Base-by-base conservation (phyloP, 2,113 vertebrate species). In the Beaufortia kweichowensis region DNA sequence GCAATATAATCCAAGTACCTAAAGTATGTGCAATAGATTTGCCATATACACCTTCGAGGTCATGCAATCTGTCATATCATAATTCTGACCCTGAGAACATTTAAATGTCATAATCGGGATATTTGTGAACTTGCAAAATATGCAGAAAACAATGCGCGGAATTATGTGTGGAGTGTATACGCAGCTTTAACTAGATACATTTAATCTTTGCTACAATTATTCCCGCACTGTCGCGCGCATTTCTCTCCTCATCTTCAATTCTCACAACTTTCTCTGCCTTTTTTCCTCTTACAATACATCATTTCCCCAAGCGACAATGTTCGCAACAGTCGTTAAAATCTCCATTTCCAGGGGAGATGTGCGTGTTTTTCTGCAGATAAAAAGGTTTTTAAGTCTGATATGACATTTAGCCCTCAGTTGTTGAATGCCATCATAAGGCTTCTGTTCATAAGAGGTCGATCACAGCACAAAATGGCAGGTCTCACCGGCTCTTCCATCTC, bases 401-500 rank as follows among this genome's bases (percentile, higher is more conserved):
- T 88, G 90, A 91, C 90, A 91, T 89, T 89, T 87, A 86, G 84
- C 84, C 88, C 86, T 85, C 82, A 86, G 86, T 86, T 83, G 89
- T 85, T 85, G 90, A 89, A 92, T 90, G 90, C 89, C 89, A 90
- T 84, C 89, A 89, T 76, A 87, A 87, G 88, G 91, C 85, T 92
- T 88, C 88, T 91, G 86, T 91, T 90, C 90, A 89, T 88, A 85
- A 89, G 90, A 92, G 94, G 93, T 93, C 91, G 91, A 90, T 89
- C 91, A 88, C 88, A 88, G 91, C 92, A 95, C 95, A 96, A 97
- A 94, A 96, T 96, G 96, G 95, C 95, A 96, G 94, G 93, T 94
- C 94, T 91, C 92, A 77, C 87, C 90, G 90, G 93, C 92, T 91
- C 89, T 89, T 83, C 92, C 89, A 92, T 89, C 90, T 90, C 88